Evolutionary conservation across 1,140 invertebrate genomes (phyloP).

Genomic region (Leptopilina boulardi): DNA sequence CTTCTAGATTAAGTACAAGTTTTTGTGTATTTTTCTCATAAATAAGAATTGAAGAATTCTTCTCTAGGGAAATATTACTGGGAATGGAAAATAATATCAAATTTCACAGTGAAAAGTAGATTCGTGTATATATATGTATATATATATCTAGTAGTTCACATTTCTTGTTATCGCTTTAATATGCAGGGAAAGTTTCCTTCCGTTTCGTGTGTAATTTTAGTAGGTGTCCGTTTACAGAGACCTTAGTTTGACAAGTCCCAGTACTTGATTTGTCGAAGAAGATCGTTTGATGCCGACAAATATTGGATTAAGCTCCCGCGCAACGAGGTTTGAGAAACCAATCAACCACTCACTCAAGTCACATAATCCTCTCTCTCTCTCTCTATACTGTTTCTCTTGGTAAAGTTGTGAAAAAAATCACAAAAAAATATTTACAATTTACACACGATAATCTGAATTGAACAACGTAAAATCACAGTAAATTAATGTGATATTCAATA

Average conservation of each 20-base stretch:
- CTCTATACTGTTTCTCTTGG: too few relatives aligned
- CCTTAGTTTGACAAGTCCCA: background rate
- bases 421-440: too few relatives aligned
- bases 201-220: background rate
- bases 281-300: slow-evolving; percentile 50
- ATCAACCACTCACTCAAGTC: background rate
- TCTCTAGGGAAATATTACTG: background rate
- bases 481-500: too few relatives aligned
- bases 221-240: background rate
- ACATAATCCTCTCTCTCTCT: too few relatives aligned
- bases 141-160: too few relatives aligned
- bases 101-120: background rate
- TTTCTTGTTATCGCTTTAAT: background rate
- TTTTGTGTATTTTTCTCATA: too few relatives aligned
- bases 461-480: too few relatives aligned
- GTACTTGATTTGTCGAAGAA: slow-evolving; percentile 2
- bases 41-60: too few relatives aligned
- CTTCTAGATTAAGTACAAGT: too few relatives aligned
- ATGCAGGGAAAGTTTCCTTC: background rate
- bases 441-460: too few relatives aligned
- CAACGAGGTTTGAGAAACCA: slow-evolving; percentile 26
- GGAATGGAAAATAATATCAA: background rate
- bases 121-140: too few relatives aligned
- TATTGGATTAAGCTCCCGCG: slow-evolving; percentile 53
- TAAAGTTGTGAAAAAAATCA: too few relatives aligned